A percentile compares a stretch with the other conserved stretches of the same genome.
Evolutionary conservation across 1,140 invertebrate genomes (phyloP).

Genomic region (Popillia japonica): DNA sequence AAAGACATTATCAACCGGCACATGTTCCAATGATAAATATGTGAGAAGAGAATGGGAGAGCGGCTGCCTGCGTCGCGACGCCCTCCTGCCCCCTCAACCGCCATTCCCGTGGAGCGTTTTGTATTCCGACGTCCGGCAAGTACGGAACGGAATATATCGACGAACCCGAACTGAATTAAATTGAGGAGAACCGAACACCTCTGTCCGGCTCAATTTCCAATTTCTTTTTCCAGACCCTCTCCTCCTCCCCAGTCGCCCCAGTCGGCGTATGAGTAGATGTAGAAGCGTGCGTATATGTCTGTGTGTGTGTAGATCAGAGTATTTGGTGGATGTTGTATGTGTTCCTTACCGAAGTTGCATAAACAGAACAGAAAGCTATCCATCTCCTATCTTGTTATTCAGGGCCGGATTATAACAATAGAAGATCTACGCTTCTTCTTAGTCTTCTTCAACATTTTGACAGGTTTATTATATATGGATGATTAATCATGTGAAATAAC

Average conservation of each 20-base stretch:
- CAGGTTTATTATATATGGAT: no score
- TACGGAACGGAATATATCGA: slow-evolving; percentile 27
- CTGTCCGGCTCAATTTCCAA: slow-evolving; percentile 52
- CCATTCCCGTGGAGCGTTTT: background rate
- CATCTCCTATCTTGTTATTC: slow-evolving; percentile 40
- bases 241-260: slow-evolving; percentile 44
- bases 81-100: background rate
- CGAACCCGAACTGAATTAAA: slow-evolving; percentile 41
- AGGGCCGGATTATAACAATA: slow-evolving; percentile 17
- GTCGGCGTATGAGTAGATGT: slow-evolving; percentile 24
- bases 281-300: background rate
- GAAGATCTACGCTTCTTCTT: background rate
- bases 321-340: background rate
- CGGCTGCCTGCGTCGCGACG: background rate
- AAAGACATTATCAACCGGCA: slow-evolving; percentile 29
- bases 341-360: slow-evolving; percentile 45
- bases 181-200: slow-evolving; percentile 40
- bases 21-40: slow-evolving; percentile 35
- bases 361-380: slow-evolving; percentile 53
- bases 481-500: no score
- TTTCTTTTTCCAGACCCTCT: slow-evolving; percentile 50
- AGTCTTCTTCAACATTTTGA: no score
- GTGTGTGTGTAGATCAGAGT: background rate
- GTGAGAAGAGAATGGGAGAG: slow-evolving; percentile 4
- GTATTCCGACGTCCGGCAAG: slow-evolving; percentile 20